A percentile compares a stretch with the other conserved stretches of the same genome.
phyloP scores from a whole-genome alignment of 92 coral and sea anemone species.

The Ricordea florida region DNA sequence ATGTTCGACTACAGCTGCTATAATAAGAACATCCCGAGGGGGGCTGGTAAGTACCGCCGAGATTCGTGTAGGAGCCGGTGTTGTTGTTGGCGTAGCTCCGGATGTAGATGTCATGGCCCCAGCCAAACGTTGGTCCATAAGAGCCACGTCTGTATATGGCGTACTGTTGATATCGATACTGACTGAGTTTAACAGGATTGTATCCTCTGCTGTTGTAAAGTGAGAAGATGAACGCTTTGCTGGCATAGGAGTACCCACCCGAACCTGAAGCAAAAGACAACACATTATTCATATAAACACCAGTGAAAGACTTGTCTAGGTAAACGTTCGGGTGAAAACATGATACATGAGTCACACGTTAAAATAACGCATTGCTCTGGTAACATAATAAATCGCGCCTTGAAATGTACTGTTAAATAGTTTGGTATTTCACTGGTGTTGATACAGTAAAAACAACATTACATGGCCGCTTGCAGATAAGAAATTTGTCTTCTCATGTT shows the following conservation, averaged over 20 bases:
- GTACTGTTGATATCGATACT: background rate
- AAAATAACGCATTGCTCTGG: too few relatives aligned
- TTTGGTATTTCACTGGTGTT: too few relatives aligned
- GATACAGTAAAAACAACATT: too few relatives aligned
- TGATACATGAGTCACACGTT: too few relatives aligned
- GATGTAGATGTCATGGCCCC: constrained; percentile 22
- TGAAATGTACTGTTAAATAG: too few relatives aligned
- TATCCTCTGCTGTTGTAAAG: constrained; percentile 19
- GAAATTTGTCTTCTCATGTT: too few relatives aligned
- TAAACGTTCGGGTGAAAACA: too few relatives aligned
- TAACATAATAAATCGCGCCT: too few relatives aligned
- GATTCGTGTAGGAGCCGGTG: constrained; percentile 4
- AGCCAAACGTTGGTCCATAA: constrained; percentile 60
- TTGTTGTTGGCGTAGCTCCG: constrained; percentile 6
- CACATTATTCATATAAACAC: too few relatives aligned
- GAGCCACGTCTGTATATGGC: background rate
- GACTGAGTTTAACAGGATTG: constrained; percentile 13
- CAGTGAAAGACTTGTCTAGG: too few relatives aligned
- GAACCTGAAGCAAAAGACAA: background rate
- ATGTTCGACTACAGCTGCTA: background rate
- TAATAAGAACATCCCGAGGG: background rate
- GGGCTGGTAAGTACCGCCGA: background rate
- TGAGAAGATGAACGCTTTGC: constrained; percentile 28
- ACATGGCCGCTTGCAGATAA: too few relatives aligned
- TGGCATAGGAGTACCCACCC: background rate